Evolutionary conservation across 2,888 invertebrate genomes (phyloP).

Genomic region (Oscheius sp.): DNA sequence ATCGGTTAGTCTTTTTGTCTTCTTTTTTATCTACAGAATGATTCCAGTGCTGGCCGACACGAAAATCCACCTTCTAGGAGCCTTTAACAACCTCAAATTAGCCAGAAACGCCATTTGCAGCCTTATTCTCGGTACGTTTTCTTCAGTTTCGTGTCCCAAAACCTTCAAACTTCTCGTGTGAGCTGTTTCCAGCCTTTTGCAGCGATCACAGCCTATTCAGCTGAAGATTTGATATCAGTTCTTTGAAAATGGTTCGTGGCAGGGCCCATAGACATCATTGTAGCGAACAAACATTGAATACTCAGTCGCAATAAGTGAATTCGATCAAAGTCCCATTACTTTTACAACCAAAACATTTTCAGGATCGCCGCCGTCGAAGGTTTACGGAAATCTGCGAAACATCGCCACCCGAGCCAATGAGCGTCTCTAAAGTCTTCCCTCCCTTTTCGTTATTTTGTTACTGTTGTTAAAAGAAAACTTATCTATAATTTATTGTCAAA

Average conservation of each 20-base stretch:
- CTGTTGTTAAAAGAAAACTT: conserved; percentile 14
- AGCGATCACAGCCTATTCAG: no score
- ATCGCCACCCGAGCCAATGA: conserved; percentile 87
- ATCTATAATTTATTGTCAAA: conserved; percentile 22
- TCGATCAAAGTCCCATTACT: no score
- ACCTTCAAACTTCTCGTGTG: no score
- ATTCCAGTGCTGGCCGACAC: conserved; percentile 87
- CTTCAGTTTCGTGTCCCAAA: not conserved
- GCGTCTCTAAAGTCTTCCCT: conserved; percentile 80
- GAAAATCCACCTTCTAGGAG: conserved; percentile 95
- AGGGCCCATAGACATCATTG: no score
- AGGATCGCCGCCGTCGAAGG: conserved; percentile 94
- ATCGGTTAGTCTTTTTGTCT: conserved; percentile 77
- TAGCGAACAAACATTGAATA: no score
- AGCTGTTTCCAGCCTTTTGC: no score
- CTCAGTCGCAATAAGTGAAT: no score
- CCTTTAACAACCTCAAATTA: conserved; percentile 93
- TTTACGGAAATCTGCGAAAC: conserved; percentile 91
- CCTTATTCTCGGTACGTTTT: conserved; percentile 84
- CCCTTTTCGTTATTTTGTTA: conserved; percentile 3
- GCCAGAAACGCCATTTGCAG: conserved; percentile 95
- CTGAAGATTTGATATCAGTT: no score
- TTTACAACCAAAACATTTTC: conserved; percentile 49
- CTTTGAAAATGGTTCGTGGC: no score
- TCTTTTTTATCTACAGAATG: not conserved